A percentile compares a stretch with the other conserved stretches of the same genome.
These are phyloP conservation scores for Uromys caudimaculatus DNA, from an alignment of 2,797 vertebrate genomes.

Conservation along the genomic window DNA sequence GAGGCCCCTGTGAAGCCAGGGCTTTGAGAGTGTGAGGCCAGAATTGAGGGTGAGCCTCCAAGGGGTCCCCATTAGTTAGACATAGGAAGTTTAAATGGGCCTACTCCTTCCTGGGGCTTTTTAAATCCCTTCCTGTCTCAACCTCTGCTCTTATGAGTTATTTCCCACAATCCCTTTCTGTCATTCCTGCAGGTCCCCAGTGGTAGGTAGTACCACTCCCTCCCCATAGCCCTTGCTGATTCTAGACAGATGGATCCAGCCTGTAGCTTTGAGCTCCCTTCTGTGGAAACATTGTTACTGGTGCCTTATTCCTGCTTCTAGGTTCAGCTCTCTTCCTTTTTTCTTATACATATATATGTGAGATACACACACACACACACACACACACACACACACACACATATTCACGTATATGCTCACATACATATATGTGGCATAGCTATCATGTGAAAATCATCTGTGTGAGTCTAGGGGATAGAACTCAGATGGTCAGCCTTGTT, in stretches of 20 bases:
- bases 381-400: no score
- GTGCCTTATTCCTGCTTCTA: conserved; percentile 15
- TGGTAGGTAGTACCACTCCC: background rate
- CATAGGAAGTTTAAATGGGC: background rate
- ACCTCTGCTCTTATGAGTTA: background rate
- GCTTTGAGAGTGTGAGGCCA: background rate
- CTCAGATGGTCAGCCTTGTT: background rate
- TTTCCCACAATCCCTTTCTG: background rate
- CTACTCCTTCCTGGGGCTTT: background rate
- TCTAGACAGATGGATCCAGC: background rate
- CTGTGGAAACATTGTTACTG: background rate
- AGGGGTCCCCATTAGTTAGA: background rate
- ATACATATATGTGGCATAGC: background rate
- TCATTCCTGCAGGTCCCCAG: background rate
- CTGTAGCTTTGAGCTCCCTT: background rate
- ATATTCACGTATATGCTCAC: background rate
- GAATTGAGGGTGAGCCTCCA: background rate
- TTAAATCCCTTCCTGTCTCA: background rate
- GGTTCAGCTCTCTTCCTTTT: background rate
- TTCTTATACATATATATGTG: no score
- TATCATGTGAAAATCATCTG: background rate
- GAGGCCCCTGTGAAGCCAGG: background rate
- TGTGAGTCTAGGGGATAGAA: background rate
- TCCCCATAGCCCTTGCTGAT: background rate
- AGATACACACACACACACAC: no score